A percentile compares a stretch with the other conserved stretches of the same genome.
phyloP scores from a whole-genome alignment of 2,113 vertebrate species.

The Nipponia nippon region DNA sequence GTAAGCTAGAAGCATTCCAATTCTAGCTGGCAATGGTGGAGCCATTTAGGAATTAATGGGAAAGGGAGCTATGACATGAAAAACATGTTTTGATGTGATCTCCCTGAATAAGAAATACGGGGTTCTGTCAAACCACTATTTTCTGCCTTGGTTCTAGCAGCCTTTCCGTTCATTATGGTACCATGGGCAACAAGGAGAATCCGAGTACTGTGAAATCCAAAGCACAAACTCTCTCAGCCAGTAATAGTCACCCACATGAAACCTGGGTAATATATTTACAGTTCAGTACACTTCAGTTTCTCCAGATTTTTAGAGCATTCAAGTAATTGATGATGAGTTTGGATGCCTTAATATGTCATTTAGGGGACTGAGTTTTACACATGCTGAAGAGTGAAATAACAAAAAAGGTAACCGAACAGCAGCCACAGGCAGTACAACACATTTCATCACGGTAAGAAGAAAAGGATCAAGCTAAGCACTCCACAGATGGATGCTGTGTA shows the following conservation, averaged over 20 bases:
- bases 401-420: not conserved
- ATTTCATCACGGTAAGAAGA: not conserved
- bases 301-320: not conserved
- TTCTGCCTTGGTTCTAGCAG: not conserved
- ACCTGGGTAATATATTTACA: not conserved
- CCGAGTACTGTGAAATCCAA: too few species aligned
- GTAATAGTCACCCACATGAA: too few species aligned
- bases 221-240: not conserved
- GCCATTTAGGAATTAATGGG: not conserved
- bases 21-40: not conserved
- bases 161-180: accelerated
- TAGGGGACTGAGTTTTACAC: not conserved
- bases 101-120: accelerated
- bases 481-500: not conserved
- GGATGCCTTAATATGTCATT: not conserved
- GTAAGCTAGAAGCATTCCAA: not conserved
- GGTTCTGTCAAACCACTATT: not conserved
- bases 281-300: not conserved
- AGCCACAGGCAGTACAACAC: not conserved
- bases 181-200: accelerated
- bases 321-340: not conserved
- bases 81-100: not conserved
- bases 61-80: not conserved
- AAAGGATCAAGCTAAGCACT: not conserved
- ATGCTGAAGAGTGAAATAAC: not conserved